A percentile compares a stretch with the other conserved stretches of the same genome.
These are phyloP conservation scores for Parasteatoda tepidariorum DNA, from an alignment of 1,140 invertebrate species.

Conservation along the genomic window DNA sequence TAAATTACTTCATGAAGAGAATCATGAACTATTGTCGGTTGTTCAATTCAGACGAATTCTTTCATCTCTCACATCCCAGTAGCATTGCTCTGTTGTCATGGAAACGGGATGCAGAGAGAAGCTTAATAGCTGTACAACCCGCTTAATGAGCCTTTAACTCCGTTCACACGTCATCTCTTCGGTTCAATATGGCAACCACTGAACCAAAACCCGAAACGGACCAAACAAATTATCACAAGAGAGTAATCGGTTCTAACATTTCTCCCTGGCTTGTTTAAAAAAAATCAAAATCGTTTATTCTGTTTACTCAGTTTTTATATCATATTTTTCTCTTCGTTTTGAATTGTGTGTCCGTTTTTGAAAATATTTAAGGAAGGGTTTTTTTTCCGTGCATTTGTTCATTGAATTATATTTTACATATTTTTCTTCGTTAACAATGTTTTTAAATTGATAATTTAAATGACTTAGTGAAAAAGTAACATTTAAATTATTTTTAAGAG, in stretches of 20 bases:
- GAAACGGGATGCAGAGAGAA: conserved; percentile 41
- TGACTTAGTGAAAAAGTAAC: too few relatives aligned
- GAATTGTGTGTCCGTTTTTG: conserved; percentile 40
- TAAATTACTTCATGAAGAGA: background rate
- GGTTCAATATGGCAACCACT: conserved; percentile 37
- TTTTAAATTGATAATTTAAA: too few relatives aligned
- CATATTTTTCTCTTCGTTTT: background rate
- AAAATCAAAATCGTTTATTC: conserved; percentile 10
- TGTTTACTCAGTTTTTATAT: background rate
- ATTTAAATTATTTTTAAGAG: too few relatives aligned
- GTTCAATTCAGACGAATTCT: conserved; percentile 6
- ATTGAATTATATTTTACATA: too few relatives aligned
- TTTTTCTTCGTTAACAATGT: too few relatives aligned
- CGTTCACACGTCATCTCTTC: conserved; percentile 56
- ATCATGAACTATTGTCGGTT: background rate
- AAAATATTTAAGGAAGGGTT: background rate
- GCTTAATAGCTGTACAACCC: conserved; percentile 42
- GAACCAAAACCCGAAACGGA: conserved; percentile 55
- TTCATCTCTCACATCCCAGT: conserved; percentile 3
- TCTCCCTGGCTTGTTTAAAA: conserved; percentile 5
- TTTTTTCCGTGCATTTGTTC: too few relatives aligned
- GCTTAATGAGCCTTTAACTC: conserved; percentile 59
- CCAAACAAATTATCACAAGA: conserved; percentile 59
- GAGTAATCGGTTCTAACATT: conserved; percentile 6
- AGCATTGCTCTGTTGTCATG: conserved; percentile 40